Conservation (phyloP, 2,888 invertebrate species). For the Hydrotaea diabolus region DNA sequence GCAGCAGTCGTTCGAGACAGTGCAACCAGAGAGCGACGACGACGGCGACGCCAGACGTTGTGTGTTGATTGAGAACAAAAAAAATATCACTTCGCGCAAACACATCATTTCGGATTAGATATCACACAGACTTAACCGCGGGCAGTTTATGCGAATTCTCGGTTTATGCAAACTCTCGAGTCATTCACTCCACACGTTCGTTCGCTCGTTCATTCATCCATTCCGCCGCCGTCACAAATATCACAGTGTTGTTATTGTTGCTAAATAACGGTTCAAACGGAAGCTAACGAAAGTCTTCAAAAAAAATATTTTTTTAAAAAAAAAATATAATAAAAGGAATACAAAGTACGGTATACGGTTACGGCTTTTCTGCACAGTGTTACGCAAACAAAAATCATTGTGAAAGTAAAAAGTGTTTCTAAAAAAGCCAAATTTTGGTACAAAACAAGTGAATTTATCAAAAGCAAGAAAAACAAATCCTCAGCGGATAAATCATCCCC, state of each 20-base stretch:
- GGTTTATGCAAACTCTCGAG: background rate
- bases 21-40: background rate
- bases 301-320: background rate
- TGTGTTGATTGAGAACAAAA: background rate
- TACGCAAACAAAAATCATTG: background rate
- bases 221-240: conserved; percentile 27
- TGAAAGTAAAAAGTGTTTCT: background rate
- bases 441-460: background rate
- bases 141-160: conserved; percentile 53
- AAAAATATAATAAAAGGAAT: background rate
- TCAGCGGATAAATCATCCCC: background rate
- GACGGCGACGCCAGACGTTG: background rate
- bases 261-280: conserved; percentile 18
- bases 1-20: background rate
- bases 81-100: conserved; percentile 28
- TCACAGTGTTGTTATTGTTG: background rate
- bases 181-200: conserved; percentile 22
- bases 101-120: conserved; percentile 53
- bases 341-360: background rate
- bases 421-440: background rate
- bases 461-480: background rate
- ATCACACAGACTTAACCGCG: conserved; percentile 63
- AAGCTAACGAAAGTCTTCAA: background rate
- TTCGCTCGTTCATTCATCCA: conserved; percentile 21
- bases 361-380: background rate